phyloP scores from a whole-genome alignment of 2,797 vertebrate genomes.

The Centroberyx gerrardi region DNA sequence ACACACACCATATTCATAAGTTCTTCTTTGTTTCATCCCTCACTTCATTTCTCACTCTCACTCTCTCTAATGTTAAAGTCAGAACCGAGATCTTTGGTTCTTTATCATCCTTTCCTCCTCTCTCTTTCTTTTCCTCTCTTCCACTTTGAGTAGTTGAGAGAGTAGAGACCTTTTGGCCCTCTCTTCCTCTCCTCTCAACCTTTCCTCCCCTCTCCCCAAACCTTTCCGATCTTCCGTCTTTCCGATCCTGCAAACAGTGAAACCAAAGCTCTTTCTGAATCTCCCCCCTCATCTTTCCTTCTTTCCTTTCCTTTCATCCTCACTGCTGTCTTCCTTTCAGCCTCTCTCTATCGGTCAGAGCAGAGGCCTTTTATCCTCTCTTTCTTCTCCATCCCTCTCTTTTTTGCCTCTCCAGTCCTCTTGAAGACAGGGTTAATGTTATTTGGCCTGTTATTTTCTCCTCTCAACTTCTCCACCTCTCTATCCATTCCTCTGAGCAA shows the following conservation, averaged over 20 bases:
- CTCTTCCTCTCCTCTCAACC: too few species aligned
- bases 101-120: too few species aligned
- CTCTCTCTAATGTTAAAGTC: too few species aligned
- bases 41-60: background rate
- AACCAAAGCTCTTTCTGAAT: conserved; percentile 43
- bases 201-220: background rate
- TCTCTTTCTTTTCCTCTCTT: conserved; percentile 18
- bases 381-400: background rate
- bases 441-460: background rate
- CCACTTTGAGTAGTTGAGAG: background rate
- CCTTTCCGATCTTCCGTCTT: conserved; percentile 18
- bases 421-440: background rate
- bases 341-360: conserved; percentile 20
- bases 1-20: too few species aligned
- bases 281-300: conserved; percentile 40
- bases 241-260: background rate
- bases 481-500: conserved; percentile 11
- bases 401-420: conserved; percentile 16
- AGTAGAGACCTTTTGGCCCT: too few species aligned
- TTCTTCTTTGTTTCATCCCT: conserved; percentile 5
- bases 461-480: conserved; percentile 25
- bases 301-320: conserved; percentile 31
- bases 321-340: background rate
- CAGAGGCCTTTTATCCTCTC: conserved; percentile 22
- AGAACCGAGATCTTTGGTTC: too few species aligned